These are phyloP conservation scores for Liparis tanakae DNA, from an alignment of 2,797 vertebrate species.

Conservation along the genomic window DNA sequence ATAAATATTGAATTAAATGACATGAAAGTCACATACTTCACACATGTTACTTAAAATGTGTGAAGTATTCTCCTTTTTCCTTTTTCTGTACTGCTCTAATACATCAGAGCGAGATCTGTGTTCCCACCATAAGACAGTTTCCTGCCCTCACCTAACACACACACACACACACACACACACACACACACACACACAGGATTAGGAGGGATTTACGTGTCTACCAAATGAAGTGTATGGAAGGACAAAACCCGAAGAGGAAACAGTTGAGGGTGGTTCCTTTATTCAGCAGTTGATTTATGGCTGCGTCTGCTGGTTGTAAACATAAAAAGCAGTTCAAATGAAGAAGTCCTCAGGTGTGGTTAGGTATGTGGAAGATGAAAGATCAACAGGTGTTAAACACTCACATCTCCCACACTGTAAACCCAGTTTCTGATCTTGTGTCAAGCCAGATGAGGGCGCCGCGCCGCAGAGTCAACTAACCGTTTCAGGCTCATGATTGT, in stretches of 20 bases:
- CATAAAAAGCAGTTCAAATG: neutral
- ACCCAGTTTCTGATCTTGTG: neutral
- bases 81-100: neutral
- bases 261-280: neutral
- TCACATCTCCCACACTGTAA: neutral
- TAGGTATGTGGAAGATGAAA: neutral
- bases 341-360: neutral
- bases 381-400: conserved; percentile 10
- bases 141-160: conserved; percentile 29
- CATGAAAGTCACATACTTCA: neutral
- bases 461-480: conserved; percentile 3
- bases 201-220: conserved; percentile 17
- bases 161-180: too few species aligned
- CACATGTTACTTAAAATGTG: neutral
- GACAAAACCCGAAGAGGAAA: conserved; percentile 18
- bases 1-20: neutral
- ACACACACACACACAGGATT: neutral
- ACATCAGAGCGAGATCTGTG: conserved; percentile 8
- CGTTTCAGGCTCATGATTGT: neutral
- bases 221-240: neutral
- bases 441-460: conserved; percentile 34
- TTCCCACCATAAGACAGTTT: conserved; percentile 18
- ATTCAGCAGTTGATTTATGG: neutral
- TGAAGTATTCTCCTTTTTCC: neutral
- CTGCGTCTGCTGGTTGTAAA: neutral